phyloP scores from a whole-genome alignment of 2,888 invertebrate genomes.

The Phyllotreta striolata region DNA sequence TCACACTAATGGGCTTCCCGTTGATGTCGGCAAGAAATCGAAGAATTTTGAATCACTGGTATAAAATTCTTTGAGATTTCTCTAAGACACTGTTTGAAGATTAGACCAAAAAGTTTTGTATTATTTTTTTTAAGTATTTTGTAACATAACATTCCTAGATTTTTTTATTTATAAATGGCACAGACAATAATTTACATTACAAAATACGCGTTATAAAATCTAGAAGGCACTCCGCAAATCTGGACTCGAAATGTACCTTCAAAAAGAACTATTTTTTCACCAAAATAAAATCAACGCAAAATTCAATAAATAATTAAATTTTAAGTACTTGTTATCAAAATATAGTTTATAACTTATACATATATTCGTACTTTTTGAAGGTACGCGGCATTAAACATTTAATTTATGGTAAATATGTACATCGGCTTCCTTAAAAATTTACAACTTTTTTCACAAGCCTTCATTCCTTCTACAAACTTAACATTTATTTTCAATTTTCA shows the following conservation, averaged over 20 bases:
- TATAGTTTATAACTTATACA: too few relatives aligned
- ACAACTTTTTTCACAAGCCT: slow-evolving; percentile 55
- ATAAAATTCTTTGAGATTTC: background rate
- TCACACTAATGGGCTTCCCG: background rate
- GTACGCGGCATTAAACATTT: slow-evolving; percentile 15
- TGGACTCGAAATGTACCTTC: slow-evolving; percentile 44
- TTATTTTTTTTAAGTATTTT: slow-evolving; percentile 29
- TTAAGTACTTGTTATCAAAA: background rate
- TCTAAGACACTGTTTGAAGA: too few relatives aligned
- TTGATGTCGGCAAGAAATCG: background rate
- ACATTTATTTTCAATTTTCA: slow-evolving; percentile 24
- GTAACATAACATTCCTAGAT: slow-evolving; percentile 32
- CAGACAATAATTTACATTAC: slow-evolving; percentile 37
- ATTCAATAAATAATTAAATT: background rate
- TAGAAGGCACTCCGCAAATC: slow-evolving; percentile 58
- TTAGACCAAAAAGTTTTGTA: slow-evolving; percentile 16
- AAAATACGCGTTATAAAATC: slow-evolving; percentile 41
- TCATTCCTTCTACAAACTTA: slow-evolving; percentile 34
- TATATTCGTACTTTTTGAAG: slow-evolving; percentile 14
- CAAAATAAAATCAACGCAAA: background rate
- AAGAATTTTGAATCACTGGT: slow-evolving; percentile 11
- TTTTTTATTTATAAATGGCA: slow-evolving; percentile 37
- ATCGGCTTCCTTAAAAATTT: slow-evolving; percentile 50
- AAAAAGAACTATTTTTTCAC: slow-evolving; percentile 22
- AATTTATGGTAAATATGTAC: slow-evolving; percentile 48